phyloP scores from a whole-genome alignment of 1,140 invertebrate species.

The Phocides pigmalion region DNA sequence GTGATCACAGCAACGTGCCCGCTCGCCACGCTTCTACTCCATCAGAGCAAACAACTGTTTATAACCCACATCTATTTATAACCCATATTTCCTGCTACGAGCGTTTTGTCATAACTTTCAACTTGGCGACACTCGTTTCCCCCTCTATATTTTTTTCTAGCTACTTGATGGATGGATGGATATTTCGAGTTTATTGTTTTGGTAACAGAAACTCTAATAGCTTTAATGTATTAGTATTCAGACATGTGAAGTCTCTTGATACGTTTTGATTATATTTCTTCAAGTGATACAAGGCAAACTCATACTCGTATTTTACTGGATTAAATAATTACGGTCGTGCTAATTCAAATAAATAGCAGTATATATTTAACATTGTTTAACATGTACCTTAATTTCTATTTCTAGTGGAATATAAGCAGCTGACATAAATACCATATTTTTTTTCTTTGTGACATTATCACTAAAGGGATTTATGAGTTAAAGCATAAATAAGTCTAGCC shows the following conservation, averaged over 20 bases:
- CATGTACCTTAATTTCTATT: too few species aligned
- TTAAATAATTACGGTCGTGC: too few species aligned
- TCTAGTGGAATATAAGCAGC: too few species aligned
- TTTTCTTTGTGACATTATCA: too few species aligned
- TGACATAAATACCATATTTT: too few species aligned
- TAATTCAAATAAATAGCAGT: too few species aligned
- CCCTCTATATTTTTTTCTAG: background rate
- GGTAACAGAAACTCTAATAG: constrained; percentile 14
- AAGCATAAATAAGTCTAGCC: background rate
- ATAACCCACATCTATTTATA: constrained; percentile 43
- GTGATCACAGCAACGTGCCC: background rate
- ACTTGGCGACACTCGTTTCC: constrained; percentile 18
- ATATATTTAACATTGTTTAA: too few species aligned
- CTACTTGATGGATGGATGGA: background rate
- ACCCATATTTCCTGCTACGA: constrained; percentile 42
- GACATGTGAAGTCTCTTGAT: background rate
- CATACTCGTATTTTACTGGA: too few species aligned
- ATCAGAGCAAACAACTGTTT: constrained; percentile 26
- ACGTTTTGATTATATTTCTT: background rate
- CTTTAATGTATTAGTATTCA: background rate
- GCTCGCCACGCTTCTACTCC: background rate
- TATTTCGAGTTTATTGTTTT: constrained; percentile 1
- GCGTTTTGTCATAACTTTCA: constrained; percentile 39
- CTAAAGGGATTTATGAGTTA: background rate
- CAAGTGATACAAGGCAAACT: too few species aligned